Base-by-base conservation (phyloP, 2,888 invertebrate species). In the Emmelina monodactyla region DNA sequence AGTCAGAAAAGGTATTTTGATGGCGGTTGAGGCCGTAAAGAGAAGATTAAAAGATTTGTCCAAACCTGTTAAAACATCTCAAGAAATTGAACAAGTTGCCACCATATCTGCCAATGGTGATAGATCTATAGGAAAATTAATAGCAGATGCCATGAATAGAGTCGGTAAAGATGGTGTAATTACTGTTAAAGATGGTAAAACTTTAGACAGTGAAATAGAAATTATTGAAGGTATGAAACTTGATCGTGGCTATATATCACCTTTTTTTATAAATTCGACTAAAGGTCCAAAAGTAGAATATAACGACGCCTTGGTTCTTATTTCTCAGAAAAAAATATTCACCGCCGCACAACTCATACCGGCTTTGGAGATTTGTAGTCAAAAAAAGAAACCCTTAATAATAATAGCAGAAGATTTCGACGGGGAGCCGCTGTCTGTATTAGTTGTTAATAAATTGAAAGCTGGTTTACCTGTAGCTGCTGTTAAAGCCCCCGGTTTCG, bases 91-190 rank as follows among this genome's bases (percentile, higher is more conserved):
- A 31, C 97, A 98, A 80, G 97, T 99, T 15, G 99, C 98, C 1
- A 98, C 97, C 1, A 97, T 99, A 55, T 98, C 98, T 4, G 98
- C 98, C 1, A 99, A 99, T 71, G 99, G 99, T 5, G 99, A 99
- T 67, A 82, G 72, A 42, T 83, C 85, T 1, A 88, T 99, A 50
- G 99, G 99, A 30, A 86, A 88, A 49, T 82, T 99, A 16, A 98
- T 99, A 49, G 93, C 97, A 14, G 88, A 89, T 57, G 98, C 99
- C 14, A 98, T 99, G 96, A 90, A 92, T 53, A 88, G 83, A 65
- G 97, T 99, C 34, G 99, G 99, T 3, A 91, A 93, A 58, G 95
- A 97, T 67, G 99, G 99, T 35, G 97, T 98, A 16, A 97, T 99
- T 44, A 98, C 98, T 5, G 97, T 99, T 0, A 99, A 99, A 76